phyloP scores from a whole-genome alignment of 2,113 vertebrate species.

The Rhadina sibilatrix region DNA sequence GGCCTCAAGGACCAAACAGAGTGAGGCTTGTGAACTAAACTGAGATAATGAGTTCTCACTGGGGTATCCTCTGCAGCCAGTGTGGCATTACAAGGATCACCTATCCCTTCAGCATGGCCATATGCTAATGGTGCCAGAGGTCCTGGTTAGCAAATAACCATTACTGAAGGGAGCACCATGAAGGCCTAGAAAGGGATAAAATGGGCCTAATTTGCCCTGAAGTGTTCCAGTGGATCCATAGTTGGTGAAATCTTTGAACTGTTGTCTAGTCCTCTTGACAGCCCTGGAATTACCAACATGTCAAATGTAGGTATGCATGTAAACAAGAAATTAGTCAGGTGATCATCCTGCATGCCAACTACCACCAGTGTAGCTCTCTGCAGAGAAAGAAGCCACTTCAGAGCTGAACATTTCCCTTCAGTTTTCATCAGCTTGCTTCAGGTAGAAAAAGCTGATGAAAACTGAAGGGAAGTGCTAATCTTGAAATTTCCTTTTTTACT shows the following conservation, averaged over 20 bases:
- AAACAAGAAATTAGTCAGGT: background rate
- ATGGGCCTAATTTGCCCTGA: background rate
- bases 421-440: background rate
- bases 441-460: background rate
- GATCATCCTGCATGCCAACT: background rate
- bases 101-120: background rate
- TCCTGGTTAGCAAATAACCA: background rate
- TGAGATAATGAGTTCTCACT: background rate
- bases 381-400: background rate
- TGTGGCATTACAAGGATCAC: rapidly evolving
- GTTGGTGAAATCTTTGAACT: background rate
- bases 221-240: background rate
- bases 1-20: background rate
- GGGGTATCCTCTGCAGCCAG: background rate
- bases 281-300: background rate
- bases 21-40: background rate
- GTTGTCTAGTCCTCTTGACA: background rate
- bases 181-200: background rate
- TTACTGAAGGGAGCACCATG: background rate
- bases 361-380: background rate
- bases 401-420: background rate
- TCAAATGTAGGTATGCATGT: background rate
- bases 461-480: too few species aligned
- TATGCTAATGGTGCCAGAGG: background rate
- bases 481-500: background rate